These are phyloP conservation scores for Yponomeuta evonymella DNA, from an alignment of 2,888 invertebrate genomes.

Conservation along the genomic window DNA sequence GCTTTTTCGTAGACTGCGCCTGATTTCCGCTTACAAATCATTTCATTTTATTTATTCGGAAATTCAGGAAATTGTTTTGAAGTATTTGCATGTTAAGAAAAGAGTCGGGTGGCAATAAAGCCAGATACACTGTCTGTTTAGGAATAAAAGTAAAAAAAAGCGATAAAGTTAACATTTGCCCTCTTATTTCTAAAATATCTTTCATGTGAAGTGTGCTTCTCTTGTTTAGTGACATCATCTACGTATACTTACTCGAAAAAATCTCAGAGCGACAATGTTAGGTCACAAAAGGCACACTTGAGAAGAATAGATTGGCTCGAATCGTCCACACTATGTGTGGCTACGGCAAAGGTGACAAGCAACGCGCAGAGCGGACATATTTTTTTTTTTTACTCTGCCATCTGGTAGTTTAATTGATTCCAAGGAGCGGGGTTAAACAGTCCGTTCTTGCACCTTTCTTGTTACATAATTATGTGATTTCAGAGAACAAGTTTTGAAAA, in stretches of 20 bases:
- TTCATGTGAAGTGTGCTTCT: background rate
- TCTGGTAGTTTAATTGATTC: too few species aligned
- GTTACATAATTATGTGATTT: too few species aligned
- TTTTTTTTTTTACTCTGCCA: background rate
- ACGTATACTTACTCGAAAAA: background rate
- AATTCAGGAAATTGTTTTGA: background rate
- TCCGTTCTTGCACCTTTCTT: too few species aligned
- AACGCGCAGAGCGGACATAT: background rate
- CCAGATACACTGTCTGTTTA: background rate
- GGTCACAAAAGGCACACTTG: slow-evolving; percentile 1
- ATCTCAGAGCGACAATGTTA: background rate
- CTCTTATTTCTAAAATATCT: too few species aligned
- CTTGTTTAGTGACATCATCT: background rate
- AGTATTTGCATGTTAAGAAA: background rate
- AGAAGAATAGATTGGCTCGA: slow-evolving; percentile 15
- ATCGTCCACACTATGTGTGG: background rate
- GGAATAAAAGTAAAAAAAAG: too few species aligned
- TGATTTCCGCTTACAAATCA: background rate
- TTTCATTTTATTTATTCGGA: background rate
- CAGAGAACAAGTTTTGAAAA: too few species aligned
- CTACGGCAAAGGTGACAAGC: background rate
- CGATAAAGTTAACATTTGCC: too few species aligned
- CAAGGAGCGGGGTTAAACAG: too few species aligned
- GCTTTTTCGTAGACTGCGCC: background rate
- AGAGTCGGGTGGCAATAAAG: background rate